Evolutionary conservation across 2,113 vertebrate species (phyloP).

Genomic region (Dipodomys spectabilis): DNA sequence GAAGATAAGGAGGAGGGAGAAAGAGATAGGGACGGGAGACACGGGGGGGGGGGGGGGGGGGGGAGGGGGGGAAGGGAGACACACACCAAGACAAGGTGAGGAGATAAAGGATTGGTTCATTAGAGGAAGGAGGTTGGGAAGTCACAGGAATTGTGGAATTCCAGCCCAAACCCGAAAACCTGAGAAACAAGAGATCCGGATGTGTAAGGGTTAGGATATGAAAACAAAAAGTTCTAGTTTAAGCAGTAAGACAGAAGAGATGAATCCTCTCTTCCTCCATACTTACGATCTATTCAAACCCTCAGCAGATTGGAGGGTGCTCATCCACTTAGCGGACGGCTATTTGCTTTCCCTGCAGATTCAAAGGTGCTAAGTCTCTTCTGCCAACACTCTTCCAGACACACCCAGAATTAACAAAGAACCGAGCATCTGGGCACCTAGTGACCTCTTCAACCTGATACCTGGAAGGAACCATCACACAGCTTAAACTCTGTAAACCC

Average conservation of each 20-base stretch:
- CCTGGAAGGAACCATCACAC: neutral
- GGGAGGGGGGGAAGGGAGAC: neutral
- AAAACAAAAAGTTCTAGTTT: no score
- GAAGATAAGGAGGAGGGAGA: no score
- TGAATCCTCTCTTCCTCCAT: neutral
- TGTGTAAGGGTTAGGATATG: no score
- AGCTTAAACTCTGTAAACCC: neutral
- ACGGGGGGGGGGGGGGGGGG: no score
- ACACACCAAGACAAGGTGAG: neutral
- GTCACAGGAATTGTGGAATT: neutral
- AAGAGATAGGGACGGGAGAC: neutral
- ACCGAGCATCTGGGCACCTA: neutral
- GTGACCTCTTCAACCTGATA: neutral
- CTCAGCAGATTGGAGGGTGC: neutral
- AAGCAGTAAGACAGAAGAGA: neutral
- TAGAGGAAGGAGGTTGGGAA: neutral
- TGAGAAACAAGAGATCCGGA: no score
- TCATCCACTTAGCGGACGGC: neutral
- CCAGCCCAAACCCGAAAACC: neutral
- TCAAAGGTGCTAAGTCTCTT: neutral
- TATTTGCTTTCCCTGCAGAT: neutral
- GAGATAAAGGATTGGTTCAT: neutral
- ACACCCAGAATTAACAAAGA: neutral
- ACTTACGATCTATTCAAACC: no score
- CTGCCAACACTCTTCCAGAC: neutral